Evolutionary conservation across 2,888 invertebrate genomes (phyloP), one percentile per base, ranked within the genome.

Genomic region (Nysson spinosus): DNA sequence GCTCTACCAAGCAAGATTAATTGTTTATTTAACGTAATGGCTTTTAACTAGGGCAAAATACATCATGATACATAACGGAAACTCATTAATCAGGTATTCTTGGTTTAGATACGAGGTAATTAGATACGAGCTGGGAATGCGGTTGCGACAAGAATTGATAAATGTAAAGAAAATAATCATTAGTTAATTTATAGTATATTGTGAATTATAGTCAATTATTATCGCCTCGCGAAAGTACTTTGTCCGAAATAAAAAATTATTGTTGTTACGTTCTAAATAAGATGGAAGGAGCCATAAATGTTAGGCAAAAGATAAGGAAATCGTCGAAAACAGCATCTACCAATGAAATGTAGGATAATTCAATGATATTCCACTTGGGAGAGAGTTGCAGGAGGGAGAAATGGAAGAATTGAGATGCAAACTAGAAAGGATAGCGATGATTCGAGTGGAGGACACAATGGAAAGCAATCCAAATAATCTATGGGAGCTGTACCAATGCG

Each of bases 361-460:
- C 61, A 66, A 72, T 74, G 69, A 66, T 47, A 55, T n/a, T n/a
- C 46, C 34, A 16, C 17, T 17, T 42, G 49, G 47, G 62, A 49
- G 62, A 56, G 61, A 32, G 40, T 24, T 19, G 37, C 28, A 35
- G 40, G 49, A 22, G 26, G 49, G 56, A 32, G 35, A 30, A 47
- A 49, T 34, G 47, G 43, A 28, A 56, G 69, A 57, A 81, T 78
- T 79, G 70, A 75, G 72, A 81, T 77, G 79, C 75, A 79, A 78
- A 75, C 67, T 60, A 63, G 46, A 62, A 63, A 55, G 75, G 76
- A 68, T 70, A 43, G 49, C 57, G 50, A 61, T 58, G 77, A 67
- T 68, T 68, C 66, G 74, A 70, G 69, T 71, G 75, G 69, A 66
- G 67, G 68, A 62, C 71, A 79, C 80, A 79, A 80, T 81, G 71